Conservation (phyloP, 2,113 vertebrate species). For the Trichomycterus rosablanca region DNA sequence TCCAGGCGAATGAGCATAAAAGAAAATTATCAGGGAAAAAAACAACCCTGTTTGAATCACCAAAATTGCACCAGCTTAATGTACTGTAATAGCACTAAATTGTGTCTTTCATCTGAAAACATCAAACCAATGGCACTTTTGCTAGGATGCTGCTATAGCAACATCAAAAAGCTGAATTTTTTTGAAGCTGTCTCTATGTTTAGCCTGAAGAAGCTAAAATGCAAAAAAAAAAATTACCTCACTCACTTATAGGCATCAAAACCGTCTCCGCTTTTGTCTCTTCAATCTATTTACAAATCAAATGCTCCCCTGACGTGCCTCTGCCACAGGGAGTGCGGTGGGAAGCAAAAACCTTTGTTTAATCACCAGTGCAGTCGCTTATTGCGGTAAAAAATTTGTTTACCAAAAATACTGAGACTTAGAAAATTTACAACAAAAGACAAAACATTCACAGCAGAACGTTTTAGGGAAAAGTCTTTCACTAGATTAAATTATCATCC, state of each 20-base stretch:
- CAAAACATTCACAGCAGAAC: conserved; percentile 27
- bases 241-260: neutral
- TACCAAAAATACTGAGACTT: too few species aligned
- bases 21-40: conserved; percentile 11
- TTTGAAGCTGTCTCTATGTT: conserved; percentile 2
- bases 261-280: conserved; percentile 26
- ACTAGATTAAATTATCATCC: too few species aligned
- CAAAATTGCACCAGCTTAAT: neutral
- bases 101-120: conserved; percentile 41
- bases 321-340: conserved; percentile 31
- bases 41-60: conserved; percentile 28
- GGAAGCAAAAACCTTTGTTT: conserved; percentile 1
- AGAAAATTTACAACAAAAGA: conserved; percentile 19
- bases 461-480: too few species aligned
- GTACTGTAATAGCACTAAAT: conserved; percentile 1
- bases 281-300: conserved; percentile 56
- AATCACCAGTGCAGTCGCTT: conserved; percentile 8
- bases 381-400: neutral
- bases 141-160: conserved; percentile 34
- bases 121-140: conserved; percentile 27
- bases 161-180: conserved; percentile 14
- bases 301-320: conserved; percentile 44
- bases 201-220: neutral
- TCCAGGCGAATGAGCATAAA: neutral
- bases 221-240: neutral